Evolutionary conservation across 2,888 invertebrate species (phyloP).

Genomic region (Diarsia mendica): DNA sequence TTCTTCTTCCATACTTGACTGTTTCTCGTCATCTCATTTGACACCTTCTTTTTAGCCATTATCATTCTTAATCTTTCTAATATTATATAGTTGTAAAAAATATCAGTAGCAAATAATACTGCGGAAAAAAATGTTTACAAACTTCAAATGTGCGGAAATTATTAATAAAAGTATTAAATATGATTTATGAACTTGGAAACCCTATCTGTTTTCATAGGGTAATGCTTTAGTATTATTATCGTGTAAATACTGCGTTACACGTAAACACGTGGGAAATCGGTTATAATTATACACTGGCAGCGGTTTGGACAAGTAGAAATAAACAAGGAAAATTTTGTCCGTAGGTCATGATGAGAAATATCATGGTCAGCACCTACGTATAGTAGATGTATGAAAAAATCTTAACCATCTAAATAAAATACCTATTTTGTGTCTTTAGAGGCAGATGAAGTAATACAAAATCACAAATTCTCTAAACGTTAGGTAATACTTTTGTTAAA

Average conservation of each 20-base stretch:
- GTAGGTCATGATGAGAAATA: not conserved
- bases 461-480: slow-evolving; percentile 11
- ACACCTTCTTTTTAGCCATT: no score
- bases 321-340: slow-evolving; percentile 9
- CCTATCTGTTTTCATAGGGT: not conserved
- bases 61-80: not conserved
- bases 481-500: slow-evolving; percentile 16
- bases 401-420: not conserved
- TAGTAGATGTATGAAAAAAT: not conserved
- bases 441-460: slow-evolving; percentile 3
- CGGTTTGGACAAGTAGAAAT: slow-evolving; percentile 2
- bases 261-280: slow-evolving; percentile 12
- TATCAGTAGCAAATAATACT: not conserved
- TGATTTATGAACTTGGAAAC: not conserved
- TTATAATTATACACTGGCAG: slow-evolving; percentile 34
- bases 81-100: not conserved
- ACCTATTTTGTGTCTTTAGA: not conserved
- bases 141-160: not conserved
- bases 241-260: slow-evolving; percentile 24
- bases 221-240: slow-evolving; percentile 2
- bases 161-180: not conserved
- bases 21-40: no score
- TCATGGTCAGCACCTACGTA: not conserved
- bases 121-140: not conserved
- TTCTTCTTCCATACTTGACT: no score